Evolutionary conservation across 2,888 invertebrate species (phyloP).

Genomic region (Diaperis boleti): DNA sequence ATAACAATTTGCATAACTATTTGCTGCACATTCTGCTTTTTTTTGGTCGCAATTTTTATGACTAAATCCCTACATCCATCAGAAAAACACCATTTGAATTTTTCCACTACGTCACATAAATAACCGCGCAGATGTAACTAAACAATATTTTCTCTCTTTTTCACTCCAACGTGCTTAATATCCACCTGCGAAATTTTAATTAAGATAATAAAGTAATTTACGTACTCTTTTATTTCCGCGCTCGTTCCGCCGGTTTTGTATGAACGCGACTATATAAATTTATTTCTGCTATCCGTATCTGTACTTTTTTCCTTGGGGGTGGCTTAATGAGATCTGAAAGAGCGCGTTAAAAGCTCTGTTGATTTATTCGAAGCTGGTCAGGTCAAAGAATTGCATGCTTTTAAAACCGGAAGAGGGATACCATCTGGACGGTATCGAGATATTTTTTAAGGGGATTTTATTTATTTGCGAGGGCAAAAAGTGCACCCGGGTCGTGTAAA

Average conservation of each 20-base stretch:
- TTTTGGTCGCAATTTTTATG: too few relatives aligned
- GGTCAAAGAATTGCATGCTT: slow-evolving; percentile 29
- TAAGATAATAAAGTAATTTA: slow-evolving; percentile 35
- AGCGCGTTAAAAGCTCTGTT: slow-evolving; percentile 35
- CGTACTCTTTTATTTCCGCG: slow-evolving; percentile 14
- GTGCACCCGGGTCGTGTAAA: background rate
- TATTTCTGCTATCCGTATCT: slow-evolving; percentile 27
- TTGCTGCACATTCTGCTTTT: too few relatives aligned
- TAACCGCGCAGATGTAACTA: too few relatives aligned
- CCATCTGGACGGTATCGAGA: slow-evolving; percentile 9
- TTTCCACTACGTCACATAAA: too few relatives aligned
- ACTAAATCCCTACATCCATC: too few relatives aligned
- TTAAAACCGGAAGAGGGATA: slow-evolving; percentile 26
- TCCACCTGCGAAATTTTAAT: slow-evolving; percentile 35
- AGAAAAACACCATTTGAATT: too few relatives aligned
- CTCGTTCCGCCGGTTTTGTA: slow-evolving; percentile 6
- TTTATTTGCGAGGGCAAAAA: slow-evolving; percentile 5
- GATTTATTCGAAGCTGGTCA: slow-evolving; percentile 29
- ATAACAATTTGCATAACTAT: too few relatives aligned
- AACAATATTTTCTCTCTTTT: too few relatives aligned
- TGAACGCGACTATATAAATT: slow-evolving; percentile 25
- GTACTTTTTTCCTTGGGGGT: slow-evolving; percentile 30
- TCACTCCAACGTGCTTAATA: too few relatives aligned
- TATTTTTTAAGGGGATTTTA: slow-evolving; percentile 5
- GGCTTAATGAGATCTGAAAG: slow-evolving; percentile 35